Evolutionary conservation across 2,113 vertebrate species (phyloP).

Genomic region (Trematocara marginatum): DNA sequence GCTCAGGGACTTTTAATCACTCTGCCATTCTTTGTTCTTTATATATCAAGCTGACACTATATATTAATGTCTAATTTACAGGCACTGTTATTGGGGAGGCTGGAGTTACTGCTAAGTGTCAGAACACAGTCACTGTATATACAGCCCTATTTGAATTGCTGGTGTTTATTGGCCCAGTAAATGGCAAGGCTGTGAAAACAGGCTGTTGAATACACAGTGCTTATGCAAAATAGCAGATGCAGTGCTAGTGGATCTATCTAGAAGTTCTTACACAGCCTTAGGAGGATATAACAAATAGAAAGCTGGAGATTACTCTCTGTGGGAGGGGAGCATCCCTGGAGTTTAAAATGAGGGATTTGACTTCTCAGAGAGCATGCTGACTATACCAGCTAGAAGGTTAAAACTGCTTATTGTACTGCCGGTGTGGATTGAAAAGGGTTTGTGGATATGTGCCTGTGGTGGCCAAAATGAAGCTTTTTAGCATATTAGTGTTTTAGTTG

Average conservation of each 20-base stretch:
- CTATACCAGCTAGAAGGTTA: conserved; percentile 31
- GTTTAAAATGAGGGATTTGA: conserved; percentile 51
- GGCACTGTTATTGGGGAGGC: conserved; percentile 20
- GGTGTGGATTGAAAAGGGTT: background rate
- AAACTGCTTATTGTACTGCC: background rate
- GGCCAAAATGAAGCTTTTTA: background rate
- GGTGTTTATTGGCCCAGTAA: conserved; percentile 38
- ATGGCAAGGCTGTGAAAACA: conserved; percentile 26
- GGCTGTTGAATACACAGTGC: conserved; percentile 37
- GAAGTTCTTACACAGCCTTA: conserved; percentile 42
- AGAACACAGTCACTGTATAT: background rate
- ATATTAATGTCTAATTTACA: conserved; percentile 34
- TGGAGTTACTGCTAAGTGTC: conserved; percentile 39
- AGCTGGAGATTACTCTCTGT: conserved; percentile 54
- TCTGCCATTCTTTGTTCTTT: conserved; percentile 39
- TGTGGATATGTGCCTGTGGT: background rate
- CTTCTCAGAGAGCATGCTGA: background rate
- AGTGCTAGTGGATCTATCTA: conserved; percentile 20
- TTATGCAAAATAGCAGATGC: conserved; percentile 56
- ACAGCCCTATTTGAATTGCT: conserved; percentile 28
- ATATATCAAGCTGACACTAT: conserved; percentile 20
- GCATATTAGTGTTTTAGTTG: background rate
- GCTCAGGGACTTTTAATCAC: conserved; percentile 34
- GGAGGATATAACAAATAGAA: conserved; percentile 58
- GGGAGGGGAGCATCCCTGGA: conserved; percentile 32